Base-by-base conservation (phyloP, 1,140 invertebrate genomes). In the Octopus bimaculoides region DNA sequence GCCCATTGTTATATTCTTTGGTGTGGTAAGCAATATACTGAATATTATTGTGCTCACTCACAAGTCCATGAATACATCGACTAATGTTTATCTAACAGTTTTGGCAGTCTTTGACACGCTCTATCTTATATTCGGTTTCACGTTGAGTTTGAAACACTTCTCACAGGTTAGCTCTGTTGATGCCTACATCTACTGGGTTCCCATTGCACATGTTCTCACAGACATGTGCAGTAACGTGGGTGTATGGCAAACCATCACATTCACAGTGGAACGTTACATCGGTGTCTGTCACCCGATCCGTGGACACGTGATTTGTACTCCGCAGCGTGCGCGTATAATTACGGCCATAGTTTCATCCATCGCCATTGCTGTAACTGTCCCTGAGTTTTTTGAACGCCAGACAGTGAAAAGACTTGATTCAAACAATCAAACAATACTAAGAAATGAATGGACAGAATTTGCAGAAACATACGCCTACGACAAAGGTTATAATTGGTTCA, bases 191-290 rank as follows among this genome's bases (percentile, higher is more conserved):
- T 75, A 79, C 52, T 79, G 78, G 78, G 54, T 83, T 77, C 89
- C 89, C 8, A 91, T 92, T 79, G 91, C 88, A 5, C 87, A 92
- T 54, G 93, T 92, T 91, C 85, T 94, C 61, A 91, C 91, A 5
- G 93, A 81, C 73, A 78, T 81, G 55, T 75, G 56, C 80, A 92
- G 92, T 83, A 93, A 92, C 87, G 93, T 93, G 8, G 80, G 93
- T 54, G 93, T 94, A 77, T 95, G 94, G 93, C 88, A 95, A 79
- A 94, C 93, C 66, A 93, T 94, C 8, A 93, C 93, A 54, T 95
- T 95, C 86, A 95, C 94, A n/a, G 91, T 94, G 78, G 94, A 95
- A 89, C 89, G 94, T 71, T 95, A 94, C 90, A 93, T 95, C 80
- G 93, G 93, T 71, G 93, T 95, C 20, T 93, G 93, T 82, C 93